phyloP scores from a whole-genome alignment of 2,888 invertebrate genomes.

The Amphipyra tragopoginis region DNA sequence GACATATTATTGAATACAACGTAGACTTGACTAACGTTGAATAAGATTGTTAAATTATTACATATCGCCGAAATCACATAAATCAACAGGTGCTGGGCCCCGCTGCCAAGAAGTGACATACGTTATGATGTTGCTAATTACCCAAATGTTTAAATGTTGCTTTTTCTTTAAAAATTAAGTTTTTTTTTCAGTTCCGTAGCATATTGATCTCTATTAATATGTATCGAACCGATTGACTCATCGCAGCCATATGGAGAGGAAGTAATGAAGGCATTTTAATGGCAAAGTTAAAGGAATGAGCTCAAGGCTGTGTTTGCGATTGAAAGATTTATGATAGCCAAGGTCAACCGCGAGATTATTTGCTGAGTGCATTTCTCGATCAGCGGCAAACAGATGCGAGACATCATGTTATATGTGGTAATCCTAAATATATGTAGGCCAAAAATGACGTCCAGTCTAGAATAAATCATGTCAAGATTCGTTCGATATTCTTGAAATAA shows the following conservation, averaged over 20 bases:
- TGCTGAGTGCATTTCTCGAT: slow-evolving; percentile 67
- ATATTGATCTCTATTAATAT: slow-evolving; percentile 24
- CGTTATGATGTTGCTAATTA: slow-evolving; percentile 64
- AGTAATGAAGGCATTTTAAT: slow-evolving; percentile 79
- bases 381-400: slow-evolving; percentile 64
- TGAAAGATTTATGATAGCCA: slow-evolving; percentile 67
- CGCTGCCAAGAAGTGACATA: slow-evolving; percentile 65
- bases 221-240: slow-evolving; percentile 67
- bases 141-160: slow-evolving; percentile 24
- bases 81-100: slow-evolving; percentile 53
- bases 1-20: not conserved
- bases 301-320: slow-evolving; percentile 75
- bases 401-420: slow-evolving; percentile 50
- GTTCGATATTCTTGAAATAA: not conserved
- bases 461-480: slow-evolving; percentile 46
- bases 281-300: slow-evolving; percentile 71
- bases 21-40: not conserved
- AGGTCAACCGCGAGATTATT: slow-evolving; percentile 68
- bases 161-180: slow-evolving; percentile 4
- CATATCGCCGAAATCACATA: slow-evolving; percentile 53
- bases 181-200: slow-evolving; percentile 1
- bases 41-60: slow-evolving; percentile 33
- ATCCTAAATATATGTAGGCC: slow-evolving; percentile 31
- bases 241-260: slow-evolving; percentile 73
- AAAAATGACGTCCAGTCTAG: slow-evolving; percentile 42